These are phyloP conservation scores for Crocodylus rhombifer DNA, from an alignment of 2,797 vertebrate species.

Conservation along the genomic window DNA sequence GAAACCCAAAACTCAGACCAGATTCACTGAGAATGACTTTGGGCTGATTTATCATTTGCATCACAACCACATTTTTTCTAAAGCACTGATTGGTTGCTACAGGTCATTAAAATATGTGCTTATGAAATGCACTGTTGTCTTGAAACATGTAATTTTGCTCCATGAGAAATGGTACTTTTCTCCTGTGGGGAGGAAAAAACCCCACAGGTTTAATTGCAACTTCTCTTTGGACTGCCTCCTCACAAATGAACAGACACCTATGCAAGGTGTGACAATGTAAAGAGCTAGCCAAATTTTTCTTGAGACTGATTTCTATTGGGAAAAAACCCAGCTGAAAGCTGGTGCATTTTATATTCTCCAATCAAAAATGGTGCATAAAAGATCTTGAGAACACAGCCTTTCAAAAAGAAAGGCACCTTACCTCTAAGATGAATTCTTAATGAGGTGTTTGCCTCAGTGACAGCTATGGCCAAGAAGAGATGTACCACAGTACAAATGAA, in stretches of 20 bases:
- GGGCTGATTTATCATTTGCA: not conserved
- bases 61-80: not conserved
- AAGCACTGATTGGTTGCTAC: not conserved
- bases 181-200: not conserved
- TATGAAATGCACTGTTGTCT: not conserved
- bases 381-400: conserved; percentile 3
- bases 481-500: conserved; percentile 24
- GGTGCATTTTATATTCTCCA: conserved; percentile 43
- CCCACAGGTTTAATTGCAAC: conserved; percentile 20
- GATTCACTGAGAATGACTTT: not conserved
- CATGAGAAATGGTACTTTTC: conserved; percentile 15
- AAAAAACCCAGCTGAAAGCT: conserved; percentile 27
- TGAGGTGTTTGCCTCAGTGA: conserved; percentile 22
- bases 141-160: not conserved
- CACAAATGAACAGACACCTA: conserved; percentile 20
- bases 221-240: not conserved
- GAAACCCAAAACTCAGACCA: not conserved
- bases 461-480: conserved; percentile 33
- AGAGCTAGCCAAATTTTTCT: conserved; percentile 29
- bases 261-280: not conserved
- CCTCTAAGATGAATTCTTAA: conserved; percentile 47
- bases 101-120: conserved; percentile 10
- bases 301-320: conserved; percentile 17
- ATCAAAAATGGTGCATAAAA: conserved; percentile 38
- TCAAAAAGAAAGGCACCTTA: conserved; percentile 22